These are phyloP conservation scores for Rachycentron canadum DNA, from an alignment of 2,797 vertebrate species.

Conservation along the genomic window DNA sequence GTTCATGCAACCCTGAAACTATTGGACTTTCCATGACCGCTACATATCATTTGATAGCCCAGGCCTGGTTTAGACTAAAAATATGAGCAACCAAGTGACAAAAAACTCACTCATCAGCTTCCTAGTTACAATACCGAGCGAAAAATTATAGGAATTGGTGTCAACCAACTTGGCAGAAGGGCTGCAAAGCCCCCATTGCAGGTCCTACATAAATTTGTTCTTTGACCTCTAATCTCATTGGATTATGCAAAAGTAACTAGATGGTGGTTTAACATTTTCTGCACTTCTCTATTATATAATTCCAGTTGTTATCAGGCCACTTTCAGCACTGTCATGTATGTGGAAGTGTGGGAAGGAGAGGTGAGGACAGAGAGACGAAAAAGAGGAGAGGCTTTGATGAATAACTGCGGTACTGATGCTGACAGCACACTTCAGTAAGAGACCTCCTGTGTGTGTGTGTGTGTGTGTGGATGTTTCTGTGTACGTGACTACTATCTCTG, in stretches of 20 bases:
- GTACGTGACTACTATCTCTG: neutral
- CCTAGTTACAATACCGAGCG: neutral
- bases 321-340: slow-evolving; percentile 17
- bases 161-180: neutral
- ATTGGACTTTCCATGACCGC: too few species aligned
- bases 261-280: neutral
- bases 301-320: neutral
- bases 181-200: neutral
- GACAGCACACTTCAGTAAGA: slow-evolving; percentile 58
- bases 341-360: slow-evolving; percentile 10
- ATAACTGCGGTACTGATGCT: slow-evolving; percentile 71
- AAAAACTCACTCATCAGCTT: too few species aligned
- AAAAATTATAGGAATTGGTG: too few species aligned
- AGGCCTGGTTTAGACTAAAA: neutral
- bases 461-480: neutral
- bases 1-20: too few species aligned
- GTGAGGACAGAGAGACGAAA: slow-evolving; percentile 21
- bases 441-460: slow-evolving; percentile 22
- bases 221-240: slow-evolving; percentile 9
- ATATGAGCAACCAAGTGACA: neutral
- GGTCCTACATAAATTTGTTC: neutral
- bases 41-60: too few species aligned
- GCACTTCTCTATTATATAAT: neutral
- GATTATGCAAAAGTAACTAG: neutral
- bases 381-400: slow-evolving; percentile 63